Base-by-base conservation (phyloP, 1,140 invertebrate genomes). In the Sarcophaga bullata region DNA sequence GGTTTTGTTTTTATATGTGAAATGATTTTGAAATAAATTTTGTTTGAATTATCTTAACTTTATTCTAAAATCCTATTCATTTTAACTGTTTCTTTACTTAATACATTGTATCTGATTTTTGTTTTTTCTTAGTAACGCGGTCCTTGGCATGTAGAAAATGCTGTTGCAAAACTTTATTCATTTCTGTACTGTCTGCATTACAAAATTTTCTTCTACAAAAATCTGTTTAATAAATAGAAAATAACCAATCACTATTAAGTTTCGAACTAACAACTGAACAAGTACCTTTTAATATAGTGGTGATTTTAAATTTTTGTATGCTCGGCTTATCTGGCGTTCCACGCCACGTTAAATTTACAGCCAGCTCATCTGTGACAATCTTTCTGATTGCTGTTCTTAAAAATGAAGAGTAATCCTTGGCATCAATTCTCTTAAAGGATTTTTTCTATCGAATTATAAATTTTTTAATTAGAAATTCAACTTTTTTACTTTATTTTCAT, bases 101-200 rank as follows among this genome's bases (percentile, higher is more conserved):
- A 37, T 37, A 37, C 25, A 37, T 37, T 37, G 25, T 37, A 37
- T 37, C 25, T 37, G 25, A 37, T 37, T 37, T 37, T 58, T 58
- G 54, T 58, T 58, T 13, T 58, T 58, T 58, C 6, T n/a, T 7
- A 15, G 13, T n/a, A 58, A 58, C 54, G 2, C 54, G 15, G n/a
- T 58, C 54, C n/a, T n/a, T 58, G 13, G 54, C 54, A n/a, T 58
- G 54, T 15, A 58, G 54, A 58, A 58, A 58, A n/a, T 58, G 54
- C 13, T 58, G 54, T 58, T 58, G 54, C 6, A 13, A 58, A 13
- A 58, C 13, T 11, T 13, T 11, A n/a, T 58, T 58, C 6, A 58
- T 58, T 58, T 58, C 54, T n/a, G 11, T 3, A 13, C 7, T 1
- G 13, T n/a, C n/a, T 58, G 13, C 13, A 4, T 58, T n/a, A 58